Evolutionary conservation across 2,888 invertebrate genomes (phyloP).

Genomic region (Rhogogaster chlorosoma): DNA sequence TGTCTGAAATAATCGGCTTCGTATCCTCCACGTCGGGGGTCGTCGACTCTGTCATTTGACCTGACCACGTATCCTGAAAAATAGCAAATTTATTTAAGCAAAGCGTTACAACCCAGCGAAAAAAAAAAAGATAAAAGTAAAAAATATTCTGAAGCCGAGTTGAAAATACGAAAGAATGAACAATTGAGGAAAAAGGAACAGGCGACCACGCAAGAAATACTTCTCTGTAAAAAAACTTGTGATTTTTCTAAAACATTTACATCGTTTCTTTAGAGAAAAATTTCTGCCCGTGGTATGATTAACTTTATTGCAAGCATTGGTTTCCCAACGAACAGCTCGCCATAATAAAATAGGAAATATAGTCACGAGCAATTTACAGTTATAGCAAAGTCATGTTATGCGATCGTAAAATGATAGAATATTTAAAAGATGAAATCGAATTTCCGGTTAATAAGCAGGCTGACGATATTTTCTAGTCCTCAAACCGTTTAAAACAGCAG

Average conservation of each 20-base stretch:
- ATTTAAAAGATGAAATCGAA: background rate
- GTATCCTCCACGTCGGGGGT: slow-evolving; percentile 67
- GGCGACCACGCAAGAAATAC: background rate
- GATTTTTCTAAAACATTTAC: background rate
- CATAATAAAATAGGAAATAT: background rate
- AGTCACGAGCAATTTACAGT: background rate
- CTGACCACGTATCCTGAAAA: slow-evolving; percentile 68
- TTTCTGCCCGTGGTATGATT: background rate
- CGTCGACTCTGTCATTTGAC: slow-evolving; percentile 63
- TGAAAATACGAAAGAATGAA: background rate
- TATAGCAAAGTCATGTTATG: background rate
- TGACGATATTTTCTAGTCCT: background rate
- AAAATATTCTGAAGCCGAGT: background rate
- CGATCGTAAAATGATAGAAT: background rate
- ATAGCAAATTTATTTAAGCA: slow-evolving; percentile 33
- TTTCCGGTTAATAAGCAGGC: background rate
- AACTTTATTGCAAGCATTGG: background rate
- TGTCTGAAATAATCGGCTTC: slow-evolving; percentile 66
- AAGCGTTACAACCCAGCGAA: slow-evolving; percentile 7
- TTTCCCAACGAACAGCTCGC: background rate
- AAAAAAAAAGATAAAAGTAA: background rate
- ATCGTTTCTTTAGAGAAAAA: background rate
- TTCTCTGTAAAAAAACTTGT: background rate
- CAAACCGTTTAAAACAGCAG: background rate
- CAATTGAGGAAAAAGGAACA: background rate